Evolutionary conservation across 2,888 invertebrate genomes (phyloP).

Genomic region (Agriotes lineatus): DNA sequence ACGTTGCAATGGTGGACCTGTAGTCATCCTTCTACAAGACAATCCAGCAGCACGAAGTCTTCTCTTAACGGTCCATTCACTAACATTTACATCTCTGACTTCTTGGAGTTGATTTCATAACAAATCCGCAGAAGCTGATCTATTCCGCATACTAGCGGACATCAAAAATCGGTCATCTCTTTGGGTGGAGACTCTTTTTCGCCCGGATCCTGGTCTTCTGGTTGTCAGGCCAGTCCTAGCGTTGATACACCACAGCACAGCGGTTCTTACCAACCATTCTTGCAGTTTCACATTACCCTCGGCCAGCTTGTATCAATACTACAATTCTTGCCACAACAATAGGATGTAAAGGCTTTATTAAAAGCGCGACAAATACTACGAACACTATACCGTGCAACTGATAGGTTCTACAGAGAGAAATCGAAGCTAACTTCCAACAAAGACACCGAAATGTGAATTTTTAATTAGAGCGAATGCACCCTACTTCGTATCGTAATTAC

Average conservation of each 20-base stretch:
- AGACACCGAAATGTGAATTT: conserved; percentile 9
- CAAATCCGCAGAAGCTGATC: conserved; percentile 35
- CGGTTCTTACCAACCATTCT: conserved; percentile 18
- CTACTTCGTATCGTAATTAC: not conserved
- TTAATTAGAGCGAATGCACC: conserved; percentile 8
- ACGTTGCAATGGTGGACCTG: conserved; percentile 38
- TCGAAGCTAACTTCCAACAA: not conserved
- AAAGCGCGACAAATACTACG: not conserved
- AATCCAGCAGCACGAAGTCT: conserved; percentile 41
- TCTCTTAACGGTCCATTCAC: conserved; percentile 43
- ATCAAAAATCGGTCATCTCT: conserved; percentile 37
- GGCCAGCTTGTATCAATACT: conserved; percentile 34
- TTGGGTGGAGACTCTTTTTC: conserved; percentile 39
- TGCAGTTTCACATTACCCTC: conserved; percentile 35
- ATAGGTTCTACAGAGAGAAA: conserved; percentile 1
- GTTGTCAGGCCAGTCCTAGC: conserved; percentile 28
- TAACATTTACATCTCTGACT: conserved; percentile 45
- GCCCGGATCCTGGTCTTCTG: conserved; percentile 36
- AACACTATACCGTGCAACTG: not conserved
- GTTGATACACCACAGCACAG: conserved; percentile 10
- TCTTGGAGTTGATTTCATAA: conserved; percentile 44
- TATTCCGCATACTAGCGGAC: conserved; percentile 36
- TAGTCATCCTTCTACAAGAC: conserved; percentile 41
- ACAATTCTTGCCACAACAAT: conserved; percentile 29
- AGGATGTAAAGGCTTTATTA: conserved; percentile 32